phyloP scores from a whole-genome alignment of 2,113 vertebrate species.

The Heliornis fulica region DNA sequence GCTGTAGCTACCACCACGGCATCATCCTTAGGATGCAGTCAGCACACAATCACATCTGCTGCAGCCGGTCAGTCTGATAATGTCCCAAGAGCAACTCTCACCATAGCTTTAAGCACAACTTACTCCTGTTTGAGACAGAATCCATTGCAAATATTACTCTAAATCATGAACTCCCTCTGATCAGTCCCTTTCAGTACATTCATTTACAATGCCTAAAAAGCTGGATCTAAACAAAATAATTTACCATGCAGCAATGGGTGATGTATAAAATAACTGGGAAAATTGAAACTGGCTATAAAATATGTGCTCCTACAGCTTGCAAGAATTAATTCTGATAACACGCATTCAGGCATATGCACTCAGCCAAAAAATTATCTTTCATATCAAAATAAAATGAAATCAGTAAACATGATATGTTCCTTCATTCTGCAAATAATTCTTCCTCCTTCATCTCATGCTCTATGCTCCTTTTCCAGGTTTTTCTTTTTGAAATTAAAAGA shows the following conservation, averaged over 20 bases:
- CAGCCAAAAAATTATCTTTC: neutral
- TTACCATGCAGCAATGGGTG: neutral
- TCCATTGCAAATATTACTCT: fast-evolving
- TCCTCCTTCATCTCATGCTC: neutral
- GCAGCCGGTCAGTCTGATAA: neutral
- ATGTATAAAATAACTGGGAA: neutral
- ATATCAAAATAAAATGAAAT: neutral
- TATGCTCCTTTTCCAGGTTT: neutral
- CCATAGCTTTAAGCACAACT: neutral
- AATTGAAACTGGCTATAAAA: neutral
- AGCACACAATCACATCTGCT: neutral
- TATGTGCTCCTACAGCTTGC: neutral
- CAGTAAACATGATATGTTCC: neutral
- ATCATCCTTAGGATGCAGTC: fast-evolving
- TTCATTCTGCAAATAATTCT: neutral
- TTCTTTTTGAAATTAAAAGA: neutral
- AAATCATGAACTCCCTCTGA: neutral
- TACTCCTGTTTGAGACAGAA: neutral
- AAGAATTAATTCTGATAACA: neutral
- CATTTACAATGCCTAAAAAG: neutral
- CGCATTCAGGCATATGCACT: neutral
- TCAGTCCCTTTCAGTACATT: neutral
- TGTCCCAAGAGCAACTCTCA: neutral
- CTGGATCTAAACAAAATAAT: neutral
- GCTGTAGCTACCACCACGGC: neutral